Base-by-base conservation (phyloP, 2,888 invertebrate species). In the Chelonus formosanus region DNA sequence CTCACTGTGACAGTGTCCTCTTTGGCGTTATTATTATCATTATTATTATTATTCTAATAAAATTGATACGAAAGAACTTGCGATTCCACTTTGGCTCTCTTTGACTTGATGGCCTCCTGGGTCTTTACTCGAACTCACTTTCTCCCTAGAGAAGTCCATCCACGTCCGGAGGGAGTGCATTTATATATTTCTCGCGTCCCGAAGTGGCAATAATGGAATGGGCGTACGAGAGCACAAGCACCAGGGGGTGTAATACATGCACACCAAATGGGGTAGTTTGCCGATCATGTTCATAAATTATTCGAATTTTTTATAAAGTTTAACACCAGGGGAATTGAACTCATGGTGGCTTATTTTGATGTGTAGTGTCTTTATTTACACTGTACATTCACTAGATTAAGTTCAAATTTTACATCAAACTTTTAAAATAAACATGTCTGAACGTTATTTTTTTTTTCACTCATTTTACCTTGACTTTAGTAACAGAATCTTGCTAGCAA, bases 131-230 rank as follows among this genome's bases (percentile, higher is more conserved):
- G 5, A 20, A 10, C 34, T 31, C 52, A 35, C 44, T 48, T 34
- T 48, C 52, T 55, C 63, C 3, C 48, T 10, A 32, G 45, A 60
- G 64, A 61, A 56, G 60, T 64, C 63, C 63, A 63, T 52, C 32
- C 50, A 63, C 58, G 32, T 43, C 59, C 40, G 20, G 6, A 47
- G 63, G 56, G 52, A 45, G 44, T 55, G 45, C 45, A 59, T 60
- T 60, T 67, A 64, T 67, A 64, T 57, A 66, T 57, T 48, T 55
- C 50, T 56, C 61, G 60, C 40, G 58, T 67, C 63, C 67, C 63
- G 63, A 62, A 62, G 63, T 63, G 63, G 67, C 54, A 67, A 67
- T 67, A 67, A 67, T 67, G 63, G 63, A 67, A 63, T 53, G 50
- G 67, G 63, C 54, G 63, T 50, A 50, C 50, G 47, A 48, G 47